Conservation (phyloP, 2,797 vertebrate genomes). For the Mallotus villosus region DNA sequence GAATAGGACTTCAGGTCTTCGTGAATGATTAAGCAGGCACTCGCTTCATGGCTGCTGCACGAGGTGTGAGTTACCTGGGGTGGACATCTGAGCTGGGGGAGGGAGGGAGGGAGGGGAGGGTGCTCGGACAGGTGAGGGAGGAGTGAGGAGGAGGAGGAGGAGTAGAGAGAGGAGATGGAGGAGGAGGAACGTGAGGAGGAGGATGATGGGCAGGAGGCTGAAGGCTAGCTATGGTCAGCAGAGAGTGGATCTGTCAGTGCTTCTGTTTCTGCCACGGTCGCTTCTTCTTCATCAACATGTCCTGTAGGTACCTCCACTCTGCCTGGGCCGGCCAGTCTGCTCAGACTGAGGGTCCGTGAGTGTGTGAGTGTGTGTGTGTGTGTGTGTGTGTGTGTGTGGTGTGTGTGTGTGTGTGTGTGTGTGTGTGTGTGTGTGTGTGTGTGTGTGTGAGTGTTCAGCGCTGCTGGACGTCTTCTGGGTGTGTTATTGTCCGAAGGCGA, state of each 20-base stretch:
- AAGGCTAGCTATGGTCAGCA: constrained; percentile 83
- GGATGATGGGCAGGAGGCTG: constrained; percentile 44
- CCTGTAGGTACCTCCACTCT: constrained; percentile 83
- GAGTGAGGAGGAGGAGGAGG: constrained; percentile 70
- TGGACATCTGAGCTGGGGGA: constrained; percentile 28
- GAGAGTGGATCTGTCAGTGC: constrained; percentile 94
- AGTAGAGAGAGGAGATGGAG: constrained; percentile 61
- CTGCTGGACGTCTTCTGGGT: not conserved
- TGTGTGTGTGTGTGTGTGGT: not conserved
- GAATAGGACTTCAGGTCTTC: constrained; percentile 33
- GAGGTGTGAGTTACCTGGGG: constrained; percentile 65
- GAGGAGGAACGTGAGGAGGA: constrained; percentile 38
- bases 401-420: constrained; percentile 10
- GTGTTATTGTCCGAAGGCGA: not conserved
- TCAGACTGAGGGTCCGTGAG: too few species aligned
- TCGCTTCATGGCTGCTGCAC: constrained; percentile 60
- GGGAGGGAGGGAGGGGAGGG: constrained; percentile 9
- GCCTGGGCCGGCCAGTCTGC: constrained; percentile 2
- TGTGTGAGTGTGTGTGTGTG: too few species aligned
- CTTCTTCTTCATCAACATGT: constrained; percentile 90
- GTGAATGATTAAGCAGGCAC: constrained; percentile 62
- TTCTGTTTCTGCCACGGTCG: constrained; percentile 92
- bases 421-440: constrained; percentile 13
- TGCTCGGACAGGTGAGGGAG: constrained; percentile 37
- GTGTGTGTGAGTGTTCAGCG: not conserved